Evolutionary conservation across 2,113 vertebrate species (phyloP).

Genomic region (Leptodactylus fuscus): DNA sequence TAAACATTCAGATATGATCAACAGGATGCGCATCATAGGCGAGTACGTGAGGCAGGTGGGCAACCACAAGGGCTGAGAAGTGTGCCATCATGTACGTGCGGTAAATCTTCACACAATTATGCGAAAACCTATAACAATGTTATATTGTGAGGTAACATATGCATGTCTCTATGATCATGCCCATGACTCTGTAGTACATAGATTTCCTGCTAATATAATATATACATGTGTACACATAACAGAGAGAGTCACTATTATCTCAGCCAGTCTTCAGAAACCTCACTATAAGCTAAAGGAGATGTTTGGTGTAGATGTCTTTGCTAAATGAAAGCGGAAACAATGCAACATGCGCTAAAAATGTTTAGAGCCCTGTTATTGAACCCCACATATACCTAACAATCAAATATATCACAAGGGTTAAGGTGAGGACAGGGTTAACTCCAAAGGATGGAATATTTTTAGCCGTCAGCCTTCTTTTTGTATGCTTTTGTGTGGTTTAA

Average conservation of each 20-base stretch:
- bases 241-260: neutral
- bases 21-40: constrained; percentile 44
- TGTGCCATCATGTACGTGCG: constrained; percentile 25
- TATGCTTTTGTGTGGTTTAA: constrained; percentile 13
- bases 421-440: neutral
- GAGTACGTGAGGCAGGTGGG: constrained; percentile 61
- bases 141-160: neutral
- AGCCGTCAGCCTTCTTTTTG: neutral
- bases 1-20: neutral
- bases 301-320: neutral
- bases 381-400: neutral
- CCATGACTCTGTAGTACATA: neutral
- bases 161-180: neutral
- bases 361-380: neutral
- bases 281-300: neutral
- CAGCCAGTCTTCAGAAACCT: neutral
- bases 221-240: neutral
- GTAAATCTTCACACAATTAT: constrained; percentile 8
- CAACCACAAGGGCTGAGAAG: constrained; percentile 31
- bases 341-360: no score
- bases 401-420: neutral
- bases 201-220: neutral
- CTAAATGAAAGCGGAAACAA: neutral
- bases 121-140: constrained; percentile 26
- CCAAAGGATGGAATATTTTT: constrained; percentile 6